A percentile compares a stretch with the other conserved stretches of the same genome.
These are phyloP conservation scores for Aurelia coerulea DNA, from an alignment of 30 jellyfish, hydroid and myxozoan genomes.

Conservation along the genomic window DNA sequence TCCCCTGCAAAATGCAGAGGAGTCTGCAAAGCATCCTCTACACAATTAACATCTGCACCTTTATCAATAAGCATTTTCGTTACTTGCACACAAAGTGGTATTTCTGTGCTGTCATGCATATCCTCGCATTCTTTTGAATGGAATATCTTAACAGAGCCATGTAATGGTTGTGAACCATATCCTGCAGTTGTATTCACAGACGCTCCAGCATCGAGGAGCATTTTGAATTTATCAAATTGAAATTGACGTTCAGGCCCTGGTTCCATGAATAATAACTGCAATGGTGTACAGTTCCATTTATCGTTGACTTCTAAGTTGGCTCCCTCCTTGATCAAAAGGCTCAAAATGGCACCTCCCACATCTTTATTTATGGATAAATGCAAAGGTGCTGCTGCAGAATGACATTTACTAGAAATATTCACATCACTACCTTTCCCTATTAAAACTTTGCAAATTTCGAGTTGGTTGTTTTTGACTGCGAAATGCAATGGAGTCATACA, in stretches of 20 bases:
- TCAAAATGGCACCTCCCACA: neutral
- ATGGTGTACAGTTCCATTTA: neutral
- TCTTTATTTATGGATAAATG: constrained; percentile 1
- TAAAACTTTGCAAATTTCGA: constrained; percentile 15
- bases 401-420: neutral
- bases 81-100: constrained; percentile 12
- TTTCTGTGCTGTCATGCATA: neutral
- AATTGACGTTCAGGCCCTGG: constrained; percentile 13
- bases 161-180: constrained; percentile 27
- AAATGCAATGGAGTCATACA: constrained; percentile 1
- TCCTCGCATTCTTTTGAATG: constrained; percentile 29
- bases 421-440: constrained; percentile 11
- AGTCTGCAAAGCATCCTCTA: constrained; percentile 1
- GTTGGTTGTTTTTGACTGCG: neutral
- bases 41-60: constrained; percentile 12
- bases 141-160: constrained; percentile 1
- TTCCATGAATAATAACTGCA: constrained; percentile 4
- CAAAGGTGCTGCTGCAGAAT: neutral
- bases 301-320: constrained; percentile 8
- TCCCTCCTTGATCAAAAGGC: neutral
- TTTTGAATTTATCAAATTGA: constrained; percentile 27
- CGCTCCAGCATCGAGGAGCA: constrained; percentile 30
- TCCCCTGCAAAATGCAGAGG: constrained; percentile 15
- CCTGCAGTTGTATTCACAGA: constrained; percentile 3
- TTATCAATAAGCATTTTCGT: constrained; percentile 11